Conservation (phyloP, 2,888 invertebrate species). For the Drosophila anomalipes region DNA sequence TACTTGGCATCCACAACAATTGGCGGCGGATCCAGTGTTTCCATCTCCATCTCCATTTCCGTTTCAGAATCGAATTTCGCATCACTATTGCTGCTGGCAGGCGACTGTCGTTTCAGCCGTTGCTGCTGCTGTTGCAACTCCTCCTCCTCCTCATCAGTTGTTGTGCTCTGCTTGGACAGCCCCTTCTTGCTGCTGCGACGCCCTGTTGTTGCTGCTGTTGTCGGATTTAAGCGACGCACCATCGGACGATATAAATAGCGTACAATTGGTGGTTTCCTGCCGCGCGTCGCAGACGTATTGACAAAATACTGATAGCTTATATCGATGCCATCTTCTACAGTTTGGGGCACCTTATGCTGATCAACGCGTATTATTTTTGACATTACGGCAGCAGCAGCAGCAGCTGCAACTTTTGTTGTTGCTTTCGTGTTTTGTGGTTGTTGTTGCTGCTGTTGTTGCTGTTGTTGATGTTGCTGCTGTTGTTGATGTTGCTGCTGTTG, state of each 20-base stretch:
- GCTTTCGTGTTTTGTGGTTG: background rate
- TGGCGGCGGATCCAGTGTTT: slow-evolving; percentile 41
- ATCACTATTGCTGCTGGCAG: background rate
- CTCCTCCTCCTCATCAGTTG: background rate
- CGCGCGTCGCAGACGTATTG: slow-evolving; percentile 51
- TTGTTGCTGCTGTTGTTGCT: slow-evolving; percentile 5
- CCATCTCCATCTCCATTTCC: background rate
- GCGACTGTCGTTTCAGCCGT: background rate
- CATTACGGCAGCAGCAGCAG: slow-evolving; percentile 2
- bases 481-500: slow-evolving; percentile 5
- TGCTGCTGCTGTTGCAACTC: background rate
- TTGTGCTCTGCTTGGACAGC: background rate
- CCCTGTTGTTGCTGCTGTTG: background rate
- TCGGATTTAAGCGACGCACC: slow-evolving; percentile 55
- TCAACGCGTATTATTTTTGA: slow-evolving; percentile 53
- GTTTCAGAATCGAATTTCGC: background rate
- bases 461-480: too few species aligned
- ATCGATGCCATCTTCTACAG: slow-evolving; percentile 68
- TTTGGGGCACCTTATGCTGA: slow-evolving; percentile 67
- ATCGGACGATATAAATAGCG: slow-evolving; percentile 71
- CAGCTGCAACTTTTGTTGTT: background rate
- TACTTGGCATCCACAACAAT: slow-evolving; percentile 55
- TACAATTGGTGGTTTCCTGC: slow-evolving; percentile 53
- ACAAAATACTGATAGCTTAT: slow-evolving; percentile 71
- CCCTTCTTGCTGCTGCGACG: slow-evolving; percentile 31